Evolutionary conservation across 2,113 vertebrate genomes (phyloP).

Genomic region (Ameiurus melas): DNA sequence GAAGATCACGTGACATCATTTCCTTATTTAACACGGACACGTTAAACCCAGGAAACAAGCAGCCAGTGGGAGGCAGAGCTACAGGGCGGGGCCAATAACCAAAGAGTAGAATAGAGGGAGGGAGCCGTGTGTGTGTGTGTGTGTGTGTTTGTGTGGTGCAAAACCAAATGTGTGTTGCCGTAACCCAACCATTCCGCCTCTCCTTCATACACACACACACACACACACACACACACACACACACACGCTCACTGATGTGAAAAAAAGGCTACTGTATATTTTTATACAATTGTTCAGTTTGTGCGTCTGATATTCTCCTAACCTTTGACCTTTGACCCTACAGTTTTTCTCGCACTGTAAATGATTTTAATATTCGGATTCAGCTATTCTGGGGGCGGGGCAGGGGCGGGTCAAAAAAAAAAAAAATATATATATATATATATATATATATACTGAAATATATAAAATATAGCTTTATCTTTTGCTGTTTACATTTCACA

Average conservation of each 20-base stretch:
- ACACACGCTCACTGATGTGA: background rate
- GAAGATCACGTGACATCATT: background rate
- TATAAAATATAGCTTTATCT: background rate
- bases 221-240: background rate
- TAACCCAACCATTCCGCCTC: background rate
- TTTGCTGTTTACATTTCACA: background rate
- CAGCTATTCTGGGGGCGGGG: background rate
- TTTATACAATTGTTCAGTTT: constrained; percentile 37
- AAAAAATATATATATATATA: background rate
- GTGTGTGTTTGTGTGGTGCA: background rate
- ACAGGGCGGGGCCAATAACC: constrained; percentile 14
- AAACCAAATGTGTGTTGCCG: background rate
- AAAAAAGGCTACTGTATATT: constrained; percentile 29
- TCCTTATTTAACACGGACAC: background rate
- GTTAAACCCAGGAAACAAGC: background rate
- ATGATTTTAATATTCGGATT: constrained; percentile 31
- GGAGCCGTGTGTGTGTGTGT: background rate
- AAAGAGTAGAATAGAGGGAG: constrained; percentile 38
- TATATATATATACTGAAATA: background rate
- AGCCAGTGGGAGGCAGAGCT: background rate
- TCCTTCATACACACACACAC: background rate
- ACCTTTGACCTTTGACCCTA: constrained; percentile 11
- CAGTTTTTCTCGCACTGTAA: constrained; percentile 22
- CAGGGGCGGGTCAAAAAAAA: background rate
- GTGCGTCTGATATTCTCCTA: constrained; percentile 11